A percentile compares a stretch with the other conserved stretches of the same genome.
Conservation (phyloP, 2,888 invertebrate genomes). For the Drosophila falleni region DNA sequence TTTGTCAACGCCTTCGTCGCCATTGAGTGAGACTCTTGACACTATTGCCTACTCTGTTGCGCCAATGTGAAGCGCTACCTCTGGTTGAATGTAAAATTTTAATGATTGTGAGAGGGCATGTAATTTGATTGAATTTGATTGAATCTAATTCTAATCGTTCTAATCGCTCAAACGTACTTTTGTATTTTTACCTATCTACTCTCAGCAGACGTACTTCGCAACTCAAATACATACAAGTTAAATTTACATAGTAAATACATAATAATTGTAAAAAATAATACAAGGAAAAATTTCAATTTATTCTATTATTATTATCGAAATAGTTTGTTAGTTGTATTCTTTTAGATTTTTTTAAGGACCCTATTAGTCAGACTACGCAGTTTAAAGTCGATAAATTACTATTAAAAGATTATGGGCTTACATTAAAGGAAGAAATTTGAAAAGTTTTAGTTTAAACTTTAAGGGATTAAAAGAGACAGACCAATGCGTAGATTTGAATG, state of each 20-base stretch:
- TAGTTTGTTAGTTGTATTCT: too few species aligned
- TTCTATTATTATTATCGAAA: too few species aligned
- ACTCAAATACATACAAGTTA: not conserved
- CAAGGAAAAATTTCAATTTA: too few species aligned
- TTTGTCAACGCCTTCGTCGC: conserved; percentile 59
- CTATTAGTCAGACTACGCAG: too few species aligned
- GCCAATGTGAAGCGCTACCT: conserved; percentile 32
- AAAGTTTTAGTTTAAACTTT: not conserved
- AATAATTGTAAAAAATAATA: too few species aligned
- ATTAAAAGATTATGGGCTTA: not conserved
- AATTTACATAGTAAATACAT: not conserved
- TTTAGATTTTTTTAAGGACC: too few species aligned
- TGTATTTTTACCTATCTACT: not conserved
- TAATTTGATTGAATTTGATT: conserved; percentile 12
- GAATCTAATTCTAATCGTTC: not conserved
- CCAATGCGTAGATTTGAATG: too few species aligned
- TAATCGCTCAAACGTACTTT: not conserved
- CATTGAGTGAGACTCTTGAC: conserved; percentile 52
- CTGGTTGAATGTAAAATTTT: conserved; percentile 18
- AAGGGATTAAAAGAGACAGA: not conserved
- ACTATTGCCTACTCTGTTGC: conserved; percentile 65
- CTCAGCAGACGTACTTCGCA: not conserved
- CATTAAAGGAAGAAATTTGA: too few species aligned
- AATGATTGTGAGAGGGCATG: conserved; percentile 8
- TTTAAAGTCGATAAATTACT: too few species aligned